phyloP scores from a whole-genome alignment of 2,797 vertebrate genomes.

The Phalloptychus januarius region DNA sequence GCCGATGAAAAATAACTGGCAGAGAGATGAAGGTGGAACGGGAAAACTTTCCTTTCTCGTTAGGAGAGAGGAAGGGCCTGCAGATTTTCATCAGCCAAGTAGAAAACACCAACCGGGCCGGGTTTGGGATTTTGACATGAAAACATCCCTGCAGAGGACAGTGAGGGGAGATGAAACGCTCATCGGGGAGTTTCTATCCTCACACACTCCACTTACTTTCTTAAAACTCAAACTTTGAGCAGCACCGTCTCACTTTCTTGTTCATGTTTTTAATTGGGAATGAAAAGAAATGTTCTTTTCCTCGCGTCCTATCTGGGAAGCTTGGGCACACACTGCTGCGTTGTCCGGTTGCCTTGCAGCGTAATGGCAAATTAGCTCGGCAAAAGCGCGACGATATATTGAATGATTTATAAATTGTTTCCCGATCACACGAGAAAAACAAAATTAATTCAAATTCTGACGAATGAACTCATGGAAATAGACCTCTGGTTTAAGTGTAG shows the following conservation, averaged over 20 bases:
- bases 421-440: not conserved
- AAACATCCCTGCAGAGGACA: not conserved
- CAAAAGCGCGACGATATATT: not conserved
- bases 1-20: slow-evolving; percentile 61
- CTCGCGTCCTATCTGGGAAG: not conserved
- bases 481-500: not conserved
- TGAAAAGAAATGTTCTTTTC: not conserved
- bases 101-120: not conserved
- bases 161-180: not conserved
- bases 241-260: not conserved
- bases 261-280: not conserved
- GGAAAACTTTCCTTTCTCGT: slow-evolving; percentile 16
- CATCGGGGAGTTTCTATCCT: not conserved
- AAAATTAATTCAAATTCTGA: not conserved
- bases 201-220: not conserved
- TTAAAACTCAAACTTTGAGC: not conserved
- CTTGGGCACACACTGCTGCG: not conserved
- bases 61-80: slow-evolving; percentile 25
- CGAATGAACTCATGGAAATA: not conserved
- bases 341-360: not conserved
- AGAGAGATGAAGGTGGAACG: slow-evolving; percentile 54
- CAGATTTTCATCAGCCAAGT: slow-evolving; percentile 26
- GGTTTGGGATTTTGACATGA: slow-evolving; percentile 3
- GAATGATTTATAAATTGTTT: too few relatives aligned
- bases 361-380: not conserved